Evolutionary conservation across 2,797 vertebrate genomes (phyloP).

Genomic region (Lacerta viridis): DNA sequence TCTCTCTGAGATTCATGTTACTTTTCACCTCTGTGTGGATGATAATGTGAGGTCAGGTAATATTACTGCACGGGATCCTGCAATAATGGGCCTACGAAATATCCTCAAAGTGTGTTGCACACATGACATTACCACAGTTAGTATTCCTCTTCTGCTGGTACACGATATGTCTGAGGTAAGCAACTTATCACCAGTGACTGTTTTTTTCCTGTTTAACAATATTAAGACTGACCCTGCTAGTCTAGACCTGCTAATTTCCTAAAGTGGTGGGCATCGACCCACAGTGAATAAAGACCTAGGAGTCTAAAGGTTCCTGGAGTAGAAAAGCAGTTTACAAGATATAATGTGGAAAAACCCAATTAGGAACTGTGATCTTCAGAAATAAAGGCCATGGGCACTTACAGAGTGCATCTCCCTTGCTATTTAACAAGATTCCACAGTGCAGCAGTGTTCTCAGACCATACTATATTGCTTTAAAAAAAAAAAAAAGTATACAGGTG

Average conservation of each 20-base stretch:
- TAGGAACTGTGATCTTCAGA: too few relatives aligned
- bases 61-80: slow-evolving; percentile 94
- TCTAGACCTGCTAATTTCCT: too few relatives aligned
- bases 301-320: not conserved
- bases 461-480: too few relatives aligned
- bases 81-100: slow-evolving; percentile 98
- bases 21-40: slow-evolving; percentile 97
- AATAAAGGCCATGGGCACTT: too few relatives aligned
- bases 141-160: slow-evolving; percentile 93
- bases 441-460: too few relatives aligned
- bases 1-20: slow-evolving; percentile 94
- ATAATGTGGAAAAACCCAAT: too few relatives aligned
- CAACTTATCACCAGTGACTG: not conserved
- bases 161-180: slow-evolving; percentile 98
- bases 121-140: slow-evolving; percentile 95
- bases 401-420: too few relatives aligned
- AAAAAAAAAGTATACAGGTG: too few relatives aligned
- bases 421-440: too few relatives aligned
- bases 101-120: slow-evolving; percentile 98
- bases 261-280: too few relatives aligned
- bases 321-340: too few relatives aligned
- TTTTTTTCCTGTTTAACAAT: not conserved
- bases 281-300: too few relatives aligned
- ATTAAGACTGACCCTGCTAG: not conserved
- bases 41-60: slow-evolving; percentile 94